phyloP scores from a whole-genome alignment of 2,113 vertebrate species.

The Oryzias curvinotus region DNA sequence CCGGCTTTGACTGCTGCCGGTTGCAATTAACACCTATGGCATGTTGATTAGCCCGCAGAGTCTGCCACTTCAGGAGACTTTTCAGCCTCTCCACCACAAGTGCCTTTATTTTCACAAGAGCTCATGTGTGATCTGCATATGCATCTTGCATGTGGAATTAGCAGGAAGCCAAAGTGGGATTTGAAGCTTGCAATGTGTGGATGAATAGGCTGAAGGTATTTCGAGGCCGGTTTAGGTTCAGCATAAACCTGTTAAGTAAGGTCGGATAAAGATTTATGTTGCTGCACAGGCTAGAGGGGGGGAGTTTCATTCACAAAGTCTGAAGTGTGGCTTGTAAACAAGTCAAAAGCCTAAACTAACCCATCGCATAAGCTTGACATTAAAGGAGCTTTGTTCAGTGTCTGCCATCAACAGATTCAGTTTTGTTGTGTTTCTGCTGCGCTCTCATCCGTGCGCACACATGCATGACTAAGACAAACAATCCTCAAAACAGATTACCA shows the following conservation, averaged over 20 bases:
- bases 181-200: slow-evolving; percentile 36
- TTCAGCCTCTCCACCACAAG: slow-evolving; percentile 71
- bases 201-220: slow-evolving; percentile 22
- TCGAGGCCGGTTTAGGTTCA: slow-evolving; percentile 26
- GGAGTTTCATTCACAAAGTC: background rate
- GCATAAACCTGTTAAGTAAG: slow-evolving; percentile 22
- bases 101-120: slow-evolving; percentile 65
- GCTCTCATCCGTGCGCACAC: slow-evolving; percentile 43
- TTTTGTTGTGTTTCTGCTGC: slow-evolving; percentile 44
- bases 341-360: background rate
- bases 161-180: slow-evolving; percentile 41
- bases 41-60: slow-evolving; percentile 76
- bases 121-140: slow-evolving; percentile 66
- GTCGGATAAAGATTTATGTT: background rate
- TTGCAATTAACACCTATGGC: slow-evolving; percentile 80
- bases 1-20: slow-evolving; percentile 68
- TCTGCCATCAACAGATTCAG: slow-evolving; percentile 34
- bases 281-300: background rate
- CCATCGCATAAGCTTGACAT: background rate
- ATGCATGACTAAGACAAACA: slow-evolving; percentile 67
- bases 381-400: slow-evolving; percentile 23
- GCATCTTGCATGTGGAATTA: slow-evolving; percentile 50
- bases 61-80: slow-evolving; percentile 74
- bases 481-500: slow-evolving; percentile 53
- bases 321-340: background rate